phyloP scores from a whole-genome alignment of 2,888 invertebrate species.

The Geophilus truncorum region DNA sequence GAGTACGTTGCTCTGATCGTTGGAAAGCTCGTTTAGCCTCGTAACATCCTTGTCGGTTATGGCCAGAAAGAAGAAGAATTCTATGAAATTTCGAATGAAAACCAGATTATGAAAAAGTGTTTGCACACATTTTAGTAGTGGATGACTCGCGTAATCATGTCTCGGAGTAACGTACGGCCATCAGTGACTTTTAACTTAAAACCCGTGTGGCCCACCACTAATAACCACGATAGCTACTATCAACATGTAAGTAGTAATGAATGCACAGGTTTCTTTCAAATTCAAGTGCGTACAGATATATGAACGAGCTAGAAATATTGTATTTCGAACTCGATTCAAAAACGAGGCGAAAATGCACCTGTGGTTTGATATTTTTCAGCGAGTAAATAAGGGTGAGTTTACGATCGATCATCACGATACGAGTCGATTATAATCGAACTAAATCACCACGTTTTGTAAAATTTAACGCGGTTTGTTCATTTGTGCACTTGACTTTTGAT shows the following conservation, averaged over 20 bases:
- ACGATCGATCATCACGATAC: not conserved
- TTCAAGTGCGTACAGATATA: not conserved
- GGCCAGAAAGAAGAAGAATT: not conserved
- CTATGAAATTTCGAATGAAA: not conserved
- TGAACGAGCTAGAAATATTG: not conserved
- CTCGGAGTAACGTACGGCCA: constrained; percentile 10
- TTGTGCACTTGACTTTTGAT: not conserved
- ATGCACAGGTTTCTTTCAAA: not conserved
- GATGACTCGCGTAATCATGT: not conserved
- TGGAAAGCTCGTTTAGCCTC: constrained; percentile 20
- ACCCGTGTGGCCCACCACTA: constrained; percentile 16
- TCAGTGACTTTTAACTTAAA: constrained; percentile 29
- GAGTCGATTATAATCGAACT: not conserved
- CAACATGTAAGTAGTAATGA: constrained; percentile 7
- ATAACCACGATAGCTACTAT: not conserved
- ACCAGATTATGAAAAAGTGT: not conserved
- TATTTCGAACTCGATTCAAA: not conserved
- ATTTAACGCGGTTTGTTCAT: not conserved
- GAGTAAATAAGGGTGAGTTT: not conserved
- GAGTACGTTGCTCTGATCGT: not conserved
- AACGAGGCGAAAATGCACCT: not conserved
- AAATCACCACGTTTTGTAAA: too few species aligned
- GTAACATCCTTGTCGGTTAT: not conserved
- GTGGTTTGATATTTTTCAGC: not conserved
- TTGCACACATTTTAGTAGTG: not conserved